phyloP scores from a whole-genome alignment of 2,797 vertebrate species.

The Spondyliosoma cantharus region DNA sequence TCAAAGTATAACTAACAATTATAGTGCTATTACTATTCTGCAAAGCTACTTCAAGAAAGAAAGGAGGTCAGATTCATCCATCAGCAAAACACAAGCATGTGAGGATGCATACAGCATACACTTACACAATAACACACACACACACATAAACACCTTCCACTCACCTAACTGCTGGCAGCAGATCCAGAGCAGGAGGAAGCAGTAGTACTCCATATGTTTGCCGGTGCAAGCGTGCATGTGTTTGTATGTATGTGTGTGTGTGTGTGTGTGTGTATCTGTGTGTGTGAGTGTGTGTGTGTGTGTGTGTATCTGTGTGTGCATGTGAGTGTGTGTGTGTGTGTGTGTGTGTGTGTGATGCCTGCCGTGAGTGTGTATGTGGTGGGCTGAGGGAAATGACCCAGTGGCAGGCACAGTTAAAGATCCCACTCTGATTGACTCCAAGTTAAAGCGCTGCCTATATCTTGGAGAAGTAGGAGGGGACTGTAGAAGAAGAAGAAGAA shows the following conservation, averaged over 20 bases:
- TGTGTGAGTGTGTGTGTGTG: conserved; percentile 17
- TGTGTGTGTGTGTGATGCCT: conserved; percentile 32
- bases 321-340: background rate
- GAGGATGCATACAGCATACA: background rate
- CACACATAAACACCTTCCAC: conserved; percentile 63
- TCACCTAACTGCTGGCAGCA: conserved; percentile 90
- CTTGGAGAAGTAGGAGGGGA: conserved; percentile 83
- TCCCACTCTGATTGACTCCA: conserved; percentile 82
- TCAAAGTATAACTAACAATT: conserved; percentile 53
- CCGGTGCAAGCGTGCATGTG: conserved; percentile 53
- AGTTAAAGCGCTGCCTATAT: conserved; percentile 83
- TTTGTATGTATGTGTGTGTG: background rate
- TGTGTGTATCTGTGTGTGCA: conserved; percentile 27
- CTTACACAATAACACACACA: conserved; percentile 13
- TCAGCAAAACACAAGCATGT: conserved; percentile 1
- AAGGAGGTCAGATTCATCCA: conserved; percentile 23
- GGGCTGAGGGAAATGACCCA: conserved; percentile 76
- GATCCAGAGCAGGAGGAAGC: conserved; percentile 89
- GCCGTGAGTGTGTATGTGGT: conserved; percentile 60
- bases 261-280: conserved; percentile 25
- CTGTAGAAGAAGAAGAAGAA: conserved; percentile 67
- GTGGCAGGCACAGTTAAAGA: conserved; percentile 78
- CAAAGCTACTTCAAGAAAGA: conserved; percentile 14
- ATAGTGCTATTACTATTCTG: conserved; percentile 37
- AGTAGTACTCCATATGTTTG: conserved; percentile 89